These are phyloP conservation scores for Arctopsyche grandis DNA, from an alignment of 1,140 invertebrate species.

Conservation along the genomic window DNA sequence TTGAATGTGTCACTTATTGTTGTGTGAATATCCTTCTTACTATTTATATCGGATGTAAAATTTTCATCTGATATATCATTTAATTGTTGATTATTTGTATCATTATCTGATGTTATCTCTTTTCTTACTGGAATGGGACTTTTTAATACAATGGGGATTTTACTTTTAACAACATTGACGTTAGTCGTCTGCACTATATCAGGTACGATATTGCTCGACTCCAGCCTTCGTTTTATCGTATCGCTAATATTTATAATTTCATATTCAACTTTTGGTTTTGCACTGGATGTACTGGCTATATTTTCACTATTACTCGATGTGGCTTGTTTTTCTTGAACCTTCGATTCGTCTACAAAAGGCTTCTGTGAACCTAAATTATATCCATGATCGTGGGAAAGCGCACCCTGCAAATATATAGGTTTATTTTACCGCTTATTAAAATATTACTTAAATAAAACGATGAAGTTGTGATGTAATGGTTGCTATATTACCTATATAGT, in stretches of 20 bases:
- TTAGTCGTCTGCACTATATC: conserved; percentile 55
- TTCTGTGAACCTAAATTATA: neutral
- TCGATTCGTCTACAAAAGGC: neutral
- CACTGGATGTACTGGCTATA: neutral
- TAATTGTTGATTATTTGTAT: no score
- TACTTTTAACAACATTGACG: conserved; percentile 58
- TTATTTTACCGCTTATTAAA: conserved; percentile 1
- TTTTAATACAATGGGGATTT: conserved; percentile 61
- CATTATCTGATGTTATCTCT: conserved; percentile 58
- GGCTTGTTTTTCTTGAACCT: neutral
- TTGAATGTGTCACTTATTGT: conserved; percentile 65
- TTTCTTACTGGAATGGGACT: conserved; percentile 62
- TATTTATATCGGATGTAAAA: conserved; percentile 72
- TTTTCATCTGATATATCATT: no score
- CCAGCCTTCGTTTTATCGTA: conserved; percentile 64
- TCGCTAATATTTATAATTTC: conserved; percentile 61
- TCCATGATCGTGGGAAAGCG: neutral
- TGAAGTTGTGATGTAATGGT: neutral
- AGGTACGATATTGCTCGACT: conserved; percentile 59
- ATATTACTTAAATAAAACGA: neutral
- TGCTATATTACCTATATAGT: neutral
- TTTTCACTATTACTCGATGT: neutral
- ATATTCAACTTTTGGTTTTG: conserved; percentile 57
- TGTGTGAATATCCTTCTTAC: neutral
- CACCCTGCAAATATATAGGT: conserved; percentile 22